Percentiles rank a stretch among this genome's conserved stretches.
Conservation (phyloP, 2,113 vertebrate genomes). For the Cyprinodon tularosa region DNA sequence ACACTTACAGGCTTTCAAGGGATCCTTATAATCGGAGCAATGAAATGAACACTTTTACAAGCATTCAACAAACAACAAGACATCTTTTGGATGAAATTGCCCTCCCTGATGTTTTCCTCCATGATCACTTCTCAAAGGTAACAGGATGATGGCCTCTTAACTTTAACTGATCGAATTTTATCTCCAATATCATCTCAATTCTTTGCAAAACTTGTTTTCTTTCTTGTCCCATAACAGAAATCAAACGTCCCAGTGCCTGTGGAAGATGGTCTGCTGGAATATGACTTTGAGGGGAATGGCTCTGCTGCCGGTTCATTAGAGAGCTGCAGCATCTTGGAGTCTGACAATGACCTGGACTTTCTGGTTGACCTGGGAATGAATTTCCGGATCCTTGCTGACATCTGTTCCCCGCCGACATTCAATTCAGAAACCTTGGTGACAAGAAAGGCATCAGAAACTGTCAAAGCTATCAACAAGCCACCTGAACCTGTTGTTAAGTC, state of each 20-base stretch:
- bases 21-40: slow-evolving; percentile 4
- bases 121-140: slow-evolving; percentile 77
- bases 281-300: slow-evolving; percentile 83
- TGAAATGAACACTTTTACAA: slow-evolving; percentile 4
- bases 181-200: background rate
- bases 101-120: slow-evolving; percentile 62
- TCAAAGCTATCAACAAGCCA: slow-evolving; percentile 24
- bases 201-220: background rate
- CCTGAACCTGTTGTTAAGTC: slow-evolving; percentile 25
- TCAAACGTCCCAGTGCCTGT: slow-evolving; percentile 70
- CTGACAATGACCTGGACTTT: slow-evolving; percentile 83
- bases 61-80: background rate
- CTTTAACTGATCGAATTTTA: background rate
- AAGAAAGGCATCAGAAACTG: background rate
- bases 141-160: background rate
- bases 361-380: slow-evolving; percentile 87
- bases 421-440: background rate
- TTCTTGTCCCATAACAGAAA: slow-evolving; percentile 81
- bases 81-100: slow-evolving; percentile 60
- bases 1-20: slow-evolving; percentile 4
- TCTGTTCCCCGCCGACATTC: slow-evolving; percentile 68
- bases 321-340: slow-evolving; percentile 87
- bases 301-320: slow-evolving; percentile 85
- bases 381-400: slow-evolving; percentile 88
- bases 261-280: slow-evolving; percentile 83